phyloP scores from a whole-genome alignment of 92 coral and sea anemone species.

The Isaurus tuberculatus region DNA sequence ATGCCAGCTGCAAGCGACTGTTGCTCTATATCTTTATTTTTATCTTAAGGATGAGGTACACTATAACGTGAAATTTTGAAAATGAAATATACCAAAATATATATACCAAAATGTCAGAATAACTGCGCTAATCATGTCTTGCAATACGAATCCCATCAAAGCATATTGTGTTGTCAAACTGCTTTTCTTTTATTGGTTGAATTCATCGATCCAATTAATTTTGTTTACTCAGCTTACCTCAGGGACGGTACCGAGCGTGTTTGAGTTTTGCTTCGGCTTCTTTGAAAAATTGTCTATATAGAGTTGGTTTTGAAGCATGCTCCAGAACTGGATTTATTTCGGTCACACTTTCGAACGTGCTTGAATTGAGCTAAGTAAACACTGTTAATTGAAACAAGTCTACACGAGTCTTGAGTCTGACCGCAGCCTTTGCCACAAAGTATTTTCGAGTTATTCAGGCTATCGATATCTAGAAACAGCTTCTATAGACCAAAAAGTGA shows the following conservation, averaged over 20 bases:
- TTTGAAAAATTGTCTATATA: conserved; percentile 9
- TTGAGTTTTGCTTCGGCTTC: conserved; percentile 22
- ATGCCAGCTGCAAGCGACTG: conserved; percentile 4
- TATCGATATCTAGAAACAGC: too few relatives aligned
- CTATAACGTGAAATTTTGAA: not conserved
- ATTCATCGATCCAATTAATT: conserved; percentile 6
- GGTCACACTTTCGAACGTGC: conserved; percentile 19
- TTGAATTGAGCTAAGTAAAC: not conserved
- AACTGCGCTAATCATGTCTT: conserved; percentile 10
- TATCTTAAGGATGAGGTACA: conserved; percentile 9
- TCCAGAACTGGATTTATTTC: not conserved
- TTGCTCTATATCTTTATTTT: conserved; percentile 4
- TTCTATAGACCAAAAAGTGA: too few relatives aligned
- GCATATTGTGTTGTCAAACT: conserved; percentile 21
- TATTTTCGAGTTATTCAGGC: too few relatives aligned
- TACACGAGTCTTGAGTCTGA: not conserved
- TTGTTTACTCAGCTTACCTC: conserved; percentile 19
- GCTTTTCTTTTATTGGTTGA: conserved; percentile 26
- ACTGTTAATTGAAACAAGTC: conserved; percentile 4
- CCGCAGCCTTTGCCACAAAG: too few relatives aligned
- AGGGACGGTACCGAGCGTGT: conserved; percentile 22
- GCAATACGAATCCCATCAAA: conserved; percentile 12
- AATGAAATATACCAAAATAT: conserved; percentile 16
- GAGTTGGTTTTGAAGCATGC: conserved; percentile 16
- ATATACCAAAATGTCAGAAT: conserved; percentile 9